Base-by-base conservation (phyloP, 1,140 invertebrate species). In the Tetramorium simillimum region DNA sequence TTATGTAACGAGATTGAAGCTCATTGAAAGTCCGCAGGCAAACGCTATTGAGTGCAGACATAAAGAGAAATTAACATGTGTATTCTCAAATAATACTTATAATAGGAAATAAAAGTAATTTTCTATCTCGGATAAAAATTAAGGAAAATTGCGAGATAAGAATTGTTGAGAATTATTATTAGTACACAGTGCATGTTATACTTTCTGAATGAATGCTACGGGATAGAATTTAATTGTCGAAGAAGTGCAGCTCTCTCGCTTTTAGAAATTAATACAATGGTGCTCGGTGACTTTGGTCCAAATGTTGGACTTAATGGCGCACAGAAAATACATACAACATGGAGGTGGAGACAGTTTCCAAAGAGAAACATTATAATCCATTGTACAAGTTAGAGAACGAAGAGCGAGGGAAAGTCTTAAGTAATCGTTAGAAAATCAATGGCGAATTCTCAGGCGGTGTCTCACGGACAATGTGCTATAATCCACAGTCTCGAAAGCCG, bases 381-480 rank as follows among this genome's bases (percentile, higher is more conserved):
- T 60, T 70, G 69, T 51, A 60, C 80, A 84, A 84, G 80, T 84
- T 84, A 12, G 69, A 73, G 80, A 84, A 63, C 69, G 69, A 84
- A 75, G 80, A 73, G 69, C 40, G 37, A 21, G 12, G 18, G 56
- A 69, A 84, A 53, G 80, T 63, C 56, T 28, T 70, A 49, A 72
- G 37, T 49, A 67, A 70, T 86, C 33, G 28, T 69, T 49, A 56
- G 46, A 56, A 75, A 86, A 89, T 89, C 87, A 88, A 89, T 89
- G 56, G 60, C 70, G 67, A 60, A 67, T 73, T 60, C 78, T 87
- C 43, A 65, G 70, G 62, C 72, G 73, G 53, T 62, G 85, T 88
- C 77, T 86, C 89, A 91, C 76, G 58, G 72, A 37, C 80, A 63
- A 67, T 60, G 60, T 85, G 73, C 76, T 70, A 86, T 91, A 90